Base-by-base conservation (phyloP, 2,797 vertebrate species). In the Gorsachius magnificus region DNA sequence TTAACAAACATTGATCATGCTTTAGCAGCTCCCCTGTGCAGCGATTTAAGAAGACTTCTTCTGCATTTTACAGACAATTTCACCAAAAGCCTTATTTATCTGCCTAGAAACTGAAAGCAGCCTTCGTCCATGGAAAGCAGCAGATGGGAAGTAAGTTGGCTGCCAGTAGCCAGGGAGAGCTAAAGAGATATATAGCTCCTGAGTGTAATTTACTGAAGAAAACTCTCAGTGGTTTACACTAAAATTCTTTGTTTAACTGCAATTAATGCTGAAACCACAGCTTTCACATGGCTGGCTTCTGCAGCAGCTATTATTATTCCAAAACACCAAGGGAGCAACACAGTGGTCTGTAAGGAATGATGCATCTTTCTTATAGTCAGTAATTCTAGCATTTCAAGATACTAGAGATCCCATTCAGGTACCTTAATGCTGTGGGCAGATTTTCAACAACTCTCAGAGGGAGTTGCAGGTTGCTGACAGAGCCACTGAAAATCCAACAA, bases 161-260 rank as follows among this genome's bases (percentile, higher is more conserved):
- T 92, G 91, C 57, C 36, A 81, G 64, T 63, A 92, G 71, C 57
- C 75, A 87, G 76, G 50, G 71, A 95, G 38, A 85, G 46, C 81
- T 94, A 92, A 94, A 87, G 41, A 95, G 61, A 75, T 80, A 58
- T 65, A 89, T 35, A 89, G 41, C 45, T 78, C 82, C 53, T 83
- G 71, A 84, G 81, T 75, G 36, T 35, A 92, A 86, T 91, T 93
- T 95, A 75, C 72, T 86, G 41, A 92, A 71, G 64, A 87, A 24
- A 89, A 21, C 15, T 93, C 65, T 93, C 76, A 41, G 4, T 25
- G 82, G 53, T 89, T 92, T 89, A 83, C 75, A 64, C 75, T 92
- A 71, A 95, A 95, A 91, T 78, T 86, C 82, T 92, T 94, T 94
- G 68, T 95, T 97, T 93, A 89, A 93, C 66, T 46, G 71, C 87